These are phyloP conservation scores for Boloria euphrosyne DNA, from an alignment of 2,888 invertebrate species.

Conservation along the genomic window DNA sequence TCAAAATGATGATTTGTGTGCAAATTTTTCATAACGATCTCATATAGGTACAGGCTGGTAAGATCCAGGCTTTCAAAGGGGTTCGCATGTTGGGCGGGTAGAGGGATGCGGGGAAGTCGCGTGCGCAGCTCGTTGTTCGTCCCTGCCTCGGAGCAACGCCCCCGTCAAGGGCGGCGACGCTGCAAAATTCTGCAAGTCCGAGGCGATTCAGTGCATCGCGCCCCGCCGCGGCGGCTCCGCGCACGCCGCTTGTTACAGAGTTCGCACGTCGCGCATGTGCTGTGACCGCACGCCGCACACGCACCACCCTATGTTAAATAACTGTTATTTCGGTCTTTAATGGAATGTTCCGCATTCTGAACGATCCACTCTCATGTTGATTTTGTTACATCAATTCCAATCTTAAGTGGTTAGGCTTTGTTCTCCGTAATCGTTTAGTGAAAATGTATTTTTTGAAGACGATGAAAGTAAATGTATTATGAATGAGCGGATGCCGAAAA, in stretches of 20 bases:
- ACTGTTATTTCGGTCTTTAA: slow-evolving; percentile 79
- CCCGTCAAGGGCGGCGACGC: slow-evolving; percentile 82
- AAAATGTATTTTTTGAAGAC: slow-evolving; percentile 58
- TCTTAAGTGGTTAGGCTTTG: slow-evolving; percentile 52
- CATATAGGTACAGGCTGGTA: neutral
- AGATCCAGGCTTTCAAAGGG: slow-evolving; percentile 37
- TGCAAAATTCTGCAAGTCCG: slow-evolving; percentile 81
- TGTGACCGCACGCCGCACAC: slow-evolving; percentile 59
- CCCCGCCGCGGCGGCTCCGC: slow-evolving; percentile 80
- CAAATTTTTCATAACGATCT: slow-evolving; percentile 2
- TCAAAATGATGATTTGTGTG: neutral
- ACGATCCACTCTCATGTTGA: slow-evolving; percentile 59
- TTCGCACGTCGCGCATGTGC: slow-evolving; percentile 56
- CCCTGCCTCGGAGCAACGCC: slow-evolving; percentile 82
- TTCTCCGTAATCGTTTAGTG: slow-evolving; percentile 53
- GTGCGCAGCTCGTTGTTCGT: slow-evolving; percentile 77
- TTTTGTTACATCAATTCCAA: slow-evolving; percentile 43
- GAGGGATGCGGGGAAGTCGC: slow-evolving; percentile 71
- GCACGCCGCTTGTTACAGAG: slow-evolving; percentile 61
- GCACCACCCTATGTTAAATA: slow-evolving; percentile 73
- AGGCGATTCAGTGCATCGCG: slow-evolving; percentile 79
- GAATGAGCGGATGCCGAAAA: slow-evolving; percentile 65
- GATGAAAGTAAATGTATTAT: slow-evolving; percentile 70
- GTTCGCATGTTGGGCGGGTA: slow-evolving; percentile 54
- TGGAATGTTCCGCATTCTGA: slow-evolving; percentile 78